Base-by-base conservation (phyloP, 1,140 invertebrate genomes). In the Halictus rubicundus region DNA sequence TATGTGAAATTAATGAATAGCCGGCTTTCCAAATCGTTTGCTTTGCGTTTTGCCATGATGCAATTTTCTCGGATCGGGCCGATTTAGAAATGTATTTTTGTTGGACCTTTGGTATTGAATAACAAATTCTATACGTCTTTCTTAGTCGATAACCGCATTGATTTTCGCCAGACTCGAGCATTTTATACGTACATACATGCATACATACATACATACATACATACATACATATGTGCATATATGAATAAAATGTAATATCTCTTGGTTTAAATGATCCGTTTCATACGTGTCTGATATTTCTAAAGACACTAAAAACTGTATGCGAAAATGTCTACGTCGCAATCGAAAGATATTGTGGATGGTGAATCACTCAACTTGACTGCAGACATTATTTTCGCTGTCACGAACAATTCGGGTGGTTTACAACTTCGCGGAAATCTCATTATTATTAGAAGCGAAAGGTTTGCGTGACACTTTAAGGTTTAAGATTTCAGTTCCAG, bases 331-430 rank as follows among this genome's bases (percentile, higher is more conserved):
- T 21, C n/a, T 46, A 14, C 64, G 37, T n/a, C 32, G 21, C 21
- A 39, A 42, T 65, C 21, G 37, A 42, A 65, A 65, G 37, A 42
- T 65, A 65, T 46, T 42, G 21, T 65, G 37, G 64, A 46, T 23
- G 37, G 23, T 65, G 64, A 65, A 23, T 65, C 64, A 61, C 5
- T 16, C 25, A 14, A 1, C 5, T 12, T 61, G 23, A 25, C 25
- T n/a, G 10, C 9, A 46, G 21, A 23, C 39, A 65, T 65, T 65
- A 65, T 65, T 65, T 23, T 39, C 37, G 37, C 37, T 65, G 37
- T 65, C 37, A n/a, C 23, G 37, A 65, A 65, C 37, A 39, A 23
- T 65, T 10, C 37, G 37, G 23, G 12, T 37, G 21, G 9, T 61
- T 61, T 27, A 25, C 25, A n/a, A n/a, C 21, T 57, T 57, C 19